Evolutionary conservation across 2,797 vertebrate species (phyloP), one percentile per base, ranked within the genome.

Genomic region (Salarias fasciatus): DNA sequence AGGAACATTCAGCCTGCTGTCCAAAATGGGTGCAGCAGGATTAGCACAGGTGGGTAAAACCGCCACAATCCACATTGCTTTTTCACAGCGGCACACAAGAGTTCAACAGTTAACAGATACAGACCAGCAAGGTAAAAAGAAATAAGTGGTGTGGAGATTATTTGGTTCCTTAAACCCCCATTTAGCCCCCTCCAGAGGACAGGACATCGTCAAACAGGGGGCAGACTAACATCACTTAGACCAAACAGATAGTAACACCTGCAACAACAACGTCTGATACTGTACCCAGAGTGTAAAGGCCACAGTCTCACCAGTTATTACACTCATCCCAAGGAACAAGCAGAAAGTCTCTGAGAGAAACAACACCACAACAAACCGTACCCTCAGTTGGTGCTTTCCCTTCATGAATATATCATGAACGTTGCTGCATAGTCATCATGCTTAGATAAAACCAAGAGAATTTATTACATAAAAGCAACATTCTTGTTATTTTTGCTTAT

Each of bases 161-260:
- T 14, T 46, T 51, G 40, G 12, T 18, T 8, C 18, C 42, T 45
- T 4, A 31, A 30, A 3, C 12, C 8, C 15, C 5, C 6, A 8
- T 33, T 52, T 52, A 31, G 10, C 0, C 8, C 8, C 15, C 2
- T 29, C 5, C 1, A 29, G 36, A 15, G 3, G 5, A 15, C 14
- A 30, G 8, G 8, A 37, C 3, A 2, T 1, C 30, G 4, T 40
- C 14, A 59, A 36, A 11, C 4, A 6, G 42, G 42, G 0, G 2
- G 3, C 6, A 5, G 5, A 3, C 15, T 30, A 36, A 60, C 5
- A 4, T 43, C 38, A 44, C 3, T 43, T n/a, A 38, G 33, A 18
- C 48, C 48, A 38, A 62, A 42, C 6, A 53, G 53, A 14, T 4
- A 14, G 4, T 42, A 13, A 61, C 41, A 55, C 56, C 56, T 47